A percentile compares a stretch with the other conserved stretches of the same genome.
Conservation (phyloP, 2,113 vertebrate genomes). For the Tautogolabrus adspersus region DNA sequence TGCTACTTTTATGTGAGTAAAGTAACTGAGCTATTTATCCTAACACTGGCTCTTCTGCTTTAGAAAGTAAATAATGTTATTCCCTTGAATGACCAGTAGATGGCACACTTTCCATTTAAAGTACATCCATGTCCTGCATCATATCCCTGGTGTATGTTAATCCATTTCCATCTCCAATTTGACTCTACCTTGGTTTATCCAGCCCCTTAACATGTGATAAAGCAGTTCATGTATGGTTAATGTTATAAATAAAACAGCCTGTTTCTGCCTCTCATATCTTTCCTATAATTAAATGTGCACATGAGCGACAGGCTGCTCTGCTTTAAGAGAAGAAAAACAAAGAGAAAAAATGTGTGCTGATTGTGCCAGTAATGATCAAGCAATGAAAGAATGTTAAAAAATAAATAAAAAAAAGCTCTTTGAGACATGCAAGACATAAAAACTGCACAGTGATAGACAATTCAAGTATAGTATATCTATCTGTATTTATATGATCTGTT, state of each 20-base stretch:
- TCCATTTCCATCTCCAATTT: neutral
- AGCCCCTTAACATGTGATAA: neutral
- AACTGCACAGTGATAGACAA: no score
- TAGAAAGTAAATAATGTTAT: neutral
- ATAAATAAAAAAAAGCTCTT: no score
- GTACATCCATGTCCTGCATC: neutral
- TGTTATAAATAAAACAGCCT: neutral
- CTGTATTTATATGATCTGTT: no score
- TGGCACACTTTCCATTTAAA: constrained; percentile 2
- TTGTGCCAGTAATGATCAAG: no score
- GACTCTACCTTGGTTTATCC: neutral
- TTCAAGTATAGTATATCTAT: no score
- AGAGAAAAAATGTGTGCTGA: no score
- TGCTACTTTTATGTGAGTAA: no score
- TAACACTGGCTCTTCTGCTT: neutral
- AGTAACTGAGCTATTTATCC: no score
- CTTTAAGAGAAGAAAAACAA: neutral
- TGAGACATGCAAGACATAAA: no score
- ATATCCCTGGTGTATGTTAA: neutral
- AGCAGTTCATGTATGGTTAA: neutral
- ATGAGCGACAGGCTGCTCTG: neutral
- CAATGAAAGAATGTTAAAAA: no score
- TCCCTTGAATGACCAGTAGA: constrained; percentile 38
- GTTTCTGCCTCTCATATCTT: neutral
- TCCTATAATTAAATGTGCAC: neutral